phyloP scores from a whole-genome alignment of 2,113 vertebrate genomes.

The Todiramphus saurophagus region DNA sequence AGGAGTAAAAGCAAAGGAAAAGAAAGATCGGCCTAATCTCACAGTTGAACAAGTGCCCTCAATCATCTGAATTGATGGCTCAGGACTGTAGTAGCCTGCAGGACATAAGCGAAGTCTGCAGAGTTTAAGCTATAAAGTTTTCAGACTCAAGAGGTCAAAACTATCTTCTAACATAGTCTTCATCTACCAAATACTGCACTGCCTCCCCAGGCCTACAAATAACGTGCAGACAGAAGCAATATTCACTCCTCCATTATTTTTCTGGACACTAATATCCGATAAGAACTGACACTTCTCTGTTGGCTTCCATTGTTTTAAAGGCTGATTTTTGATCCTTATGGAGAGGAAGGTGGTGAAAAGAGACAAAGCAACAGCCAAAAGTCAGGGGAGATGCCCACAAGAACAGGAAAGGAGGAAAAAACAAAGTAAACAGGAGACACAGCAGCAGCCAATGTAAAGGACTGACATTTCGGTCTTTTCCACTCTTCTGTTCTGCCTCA shows the following conservation, averaged over 20 bases:
- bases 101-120: neutral
- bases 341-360: neutral
- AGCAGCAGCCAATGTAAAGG: fast-evolving
- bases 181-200: neutral
- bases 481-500: fast-evolving
- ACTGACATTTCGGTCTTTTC: fast-evolving
- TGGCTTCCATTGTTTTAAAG: fast-evolving
- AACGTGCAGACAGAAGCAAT: neutral
- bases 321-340: fast-evolving
- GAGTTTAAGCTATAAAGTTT: neutral
- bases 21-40: neutral
- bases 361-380: fast-evolving
- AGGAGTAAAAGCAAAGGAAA: neutral
- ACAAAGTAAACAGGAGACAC: no score
- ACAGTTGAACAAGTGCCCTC: neutral
- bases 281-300: fast-evolving
- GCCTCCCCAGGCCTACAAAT: no score
- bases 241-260: fast-evolving
- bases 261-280: fast-evolving
- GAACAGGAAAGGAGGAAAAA: neutral
- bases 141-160: neutral
- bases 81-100: neutral
- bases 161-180: fast-evolving
- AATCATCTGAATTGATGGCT: neutral
- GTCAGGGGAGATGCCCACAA: fast-evolving